Evolutionary conservation across 2,797 vertebrate species (phyloP), one percentile per base, ranked within the genome.

Genomic region (Gallinago nigripennis): DNA sequence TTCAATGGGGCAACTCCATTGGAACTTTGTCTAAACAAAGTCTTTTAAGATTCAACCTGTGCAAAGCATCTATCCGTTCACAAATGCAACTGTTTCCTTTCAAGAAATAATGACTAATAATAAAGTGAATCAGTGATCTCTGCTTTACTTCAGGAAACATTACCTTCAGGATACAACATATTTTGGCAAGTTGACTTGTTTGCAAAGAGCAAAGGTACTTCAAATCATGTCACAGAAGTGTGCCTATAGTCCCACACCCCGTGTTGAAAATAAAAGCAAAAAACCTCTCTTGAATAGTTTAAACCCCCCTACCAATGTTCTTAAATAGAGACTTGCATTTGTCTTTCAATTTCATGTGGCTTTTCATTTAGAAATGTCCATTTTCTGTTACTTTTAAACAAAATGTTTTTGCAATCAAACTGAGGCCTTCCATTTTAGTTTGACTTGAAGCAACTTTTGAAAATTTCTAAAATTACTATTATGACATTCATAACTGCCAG

Each of bases 1-100:
- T 24, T 9, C 20, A 12, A 11, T 23, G 39, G 48, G 11, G 18
- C 13, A 63, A 54, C 25, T 63, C 50, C 1, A 0, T 5, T 24
- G 25, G n/a, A 79, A 76, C 30, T 37, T 25, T 11, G 9, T 9
- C 39, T 54, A 56, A 65, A 65, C 8, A 61, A 65, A 76, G 17
- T 10, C 39, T 25, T 25, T 73, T 24, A 46, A n/a, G 33, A 50
- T 30, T 41, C 28, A 68, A 11, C n/a, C 31, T 43, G 3, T 11
- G 20, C 16, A 75, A 48, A 80, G 41, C 33, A 68, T 16, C 69
- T 57, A 6, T 23, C 46, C 2, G 1, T 77, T 61, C 37, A 65
- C 41, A 75, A 71, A 89, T 7, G 3, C 41, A 73, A 23, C 13
- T n/a, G 3, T 39, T 76, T 16, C 41, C 66, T 76, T 72, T 53